Evolutionary conservation across 2,888 invertebrate genomes (phyloP).

Genomic region (Cerastis rubricosa): DNA sequence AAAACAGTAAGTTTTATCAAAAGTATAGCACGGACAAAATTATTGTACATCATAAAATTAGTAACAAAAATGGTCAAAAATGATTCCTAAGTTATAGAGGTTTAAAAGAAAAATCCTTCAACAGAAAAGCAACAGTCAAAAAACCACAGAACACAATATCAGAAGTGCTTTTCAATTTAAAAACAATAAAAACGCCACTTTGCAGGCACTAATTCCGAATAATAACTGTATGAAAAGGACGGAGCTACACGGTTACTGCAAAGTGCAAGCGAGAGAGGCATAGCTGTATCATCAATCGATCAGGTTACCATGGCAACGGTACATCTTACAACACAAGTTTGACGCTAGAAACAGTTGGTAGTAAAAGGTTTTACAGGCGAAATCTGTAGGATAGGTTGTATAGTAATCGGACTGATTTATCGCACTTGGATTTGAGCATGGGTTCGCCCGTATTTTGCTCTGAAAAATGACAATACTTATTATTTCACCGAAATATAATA

Average conservation of each 20-base stretch:
- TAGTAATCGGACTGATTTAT: slow-evolving; percentile 51
- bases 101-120: neutral
- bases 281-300: slow-evolving; percentile 82
- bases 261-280: slow-evolving; percentile 64
- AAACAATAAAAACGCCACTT: slow-evolving; percentile 64
- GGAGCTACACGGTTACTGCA: slow-evolving; percentile 26
- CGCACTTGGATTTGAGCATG: slow-evolving; percentile 35
- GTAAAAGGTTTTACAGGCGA: slow-evolving; percentile 30
- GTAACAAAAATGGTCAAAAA: too few relatives aligned
- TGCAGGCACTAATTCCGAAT: slow-evolving; percentile 64
- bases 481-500: slow-evolving; percentile 37
- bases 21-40: too few relatives aligned
- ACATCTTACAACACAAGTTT: slow-evolving; percentile 64
- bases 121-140: neutral
- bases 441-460: slow-evolving; percentile 28
- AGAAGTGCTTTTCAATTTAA: slow-evolving; percentile 36
- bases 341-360: slow-evolving; percentile 7
- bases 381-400: slow-evolving; percentile 34
- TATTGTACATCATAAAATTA: too few relatives aligned
- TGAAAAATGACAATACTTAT: slow-evolving; percentile 46
- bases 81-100: too few relatives aligned
- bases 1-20: too few relatives aligned
- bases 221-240: slow-evolving; percentile 68
- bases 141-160: slow-evolving; percentile 10
- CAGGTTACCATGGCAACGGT: slow-evolving; percentile 80